Percentiles rank a stretch among this genome's conserved stretches.
These are phyloP conservation scores for Bathynomus jamesi DNA, from an alignment of 1,140 invertebrate genomes.

Conservation along the genomic window DNA sequence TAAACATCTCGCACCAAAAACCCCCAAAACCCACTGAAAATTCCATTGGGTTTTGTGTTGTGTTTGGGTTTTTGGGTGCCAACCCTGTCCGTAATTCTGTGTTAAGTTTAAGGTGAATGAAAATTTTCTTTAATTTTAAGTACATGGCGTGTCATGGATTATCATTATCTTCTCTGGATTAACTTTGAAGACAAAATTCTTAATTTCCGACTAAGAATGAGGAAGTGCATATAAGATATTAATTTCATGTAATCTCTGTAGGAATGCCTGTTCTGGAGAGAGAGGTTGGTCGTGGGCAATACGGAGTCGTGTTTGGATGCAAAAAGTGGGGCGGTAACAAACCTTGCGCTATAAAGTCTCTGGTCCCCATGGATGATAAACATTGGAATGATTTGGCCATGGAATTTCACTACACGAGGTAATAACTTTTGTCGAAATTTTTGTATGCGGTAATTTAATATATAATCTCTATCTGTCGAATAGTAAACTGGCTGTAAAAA, in stretches of 20 bases:
- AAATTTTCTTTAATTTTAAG: too few species aligned
- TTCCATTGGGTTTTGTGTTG: too few species aligned
- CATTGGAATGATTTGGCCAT: conserved; percentile 87
- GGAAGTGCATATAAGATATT: not conserved
- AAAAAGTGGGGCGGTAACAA: conserved; percentile 61
- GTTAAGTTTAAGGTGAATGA: too few species aligned
- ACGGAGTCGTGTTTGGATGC: conserved; percentile 83
- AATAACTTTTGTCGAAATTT: too few species aligned
- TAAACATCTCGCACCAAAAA: too few species aligned
- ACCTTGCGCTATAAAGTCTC: conserved; percentile 75
- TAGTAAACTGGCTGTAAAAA: not conserved
- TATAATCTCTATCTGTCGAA: not conserved
- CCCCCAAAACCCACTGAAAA: too few species aligned
- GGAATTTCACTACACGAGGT: conserved; percentile 82
- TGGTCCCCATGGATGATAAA: conserved; percentile 79
- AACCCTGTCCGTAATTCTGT: too few species aligned
- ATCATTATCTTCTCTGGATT: too few species aligned
- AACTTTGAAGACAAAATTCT: too few species aligned
- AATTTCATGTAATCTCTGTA: conserved; percentile 34
- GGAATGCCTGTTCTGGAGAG: conserved; percentile 68
- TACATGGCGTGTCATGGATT: too few species aligned
- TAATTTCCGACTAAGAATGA: too few species aligned
- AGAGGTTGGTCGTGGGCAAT: conserved; percentile 82
- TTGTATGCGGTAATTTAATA: not conserved
- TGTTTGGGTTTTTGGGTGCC: too few species aligned